Percentiles rank a stretch among this genome's conserved stretches.
Evolutionary conservation across 2,888 invertebrate genomes (phyloP).

Genomic region (Alloscopus bannaensis): DNA sequence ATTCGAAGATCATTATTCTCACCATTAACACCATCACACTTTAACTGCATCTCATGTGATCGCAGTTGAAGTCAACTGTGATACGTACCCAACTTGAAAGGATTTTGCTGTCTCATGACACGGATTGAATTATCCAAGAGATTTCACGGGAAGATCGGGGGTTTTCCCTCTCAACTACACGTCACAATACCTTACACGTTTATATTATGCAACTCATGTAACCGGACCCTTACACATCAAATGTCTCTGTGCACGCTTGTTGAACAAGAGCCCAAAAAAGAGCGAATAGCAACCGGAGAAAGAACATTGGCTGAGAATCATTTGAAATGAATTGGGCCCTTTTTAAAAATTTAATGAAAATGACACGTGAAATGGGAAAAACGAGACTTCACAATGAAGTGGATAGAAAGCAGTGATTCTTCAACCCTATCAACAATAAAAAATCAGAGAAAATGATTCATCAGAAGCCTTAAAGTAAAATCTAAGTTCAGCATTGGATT

Average conservation of each 20-base stretch:
- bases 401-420: conserved; percentile 21
- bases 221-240: conserved; percentile 36
- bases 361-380: conserved; percentile 34
- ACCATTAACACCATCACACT: conserved; percentile 28
- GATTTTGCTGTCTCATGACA: conserved; percentile 58
- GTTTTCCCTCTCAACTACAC: conserved; percentile 9
- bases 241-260: conserved; percentile 12
- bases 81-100: conserved; percentile 48
- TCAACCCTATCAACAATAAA: not conserved
- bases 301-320: not conserved
- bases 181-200: too few species aligned
- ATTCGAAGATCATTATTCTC: conserved; percentile 39
- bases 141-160: conserved; percentile 16
- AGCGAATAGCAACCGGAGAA: too few species aligned
- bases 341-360: conserved; percentile 40
- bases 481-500: too few species aligned
- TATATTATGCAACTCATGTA: conserved; percentile 39
- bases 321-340: not conserved
- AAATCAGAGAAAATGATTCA: too few species aligned
- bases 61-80: conserved; percentile 32
- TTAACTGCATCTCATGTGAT: conserved; percentile 20
- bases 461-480: too few species aligned
- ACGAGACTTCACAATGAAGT: conserved; percentile 27
- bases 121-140: conserved; percentile 56
- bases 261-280: too few species aligned